phyloP scores from a whole-genome alignment of 2,113 vertebrate genomes.

The Hypanus sabinus region DNA sequence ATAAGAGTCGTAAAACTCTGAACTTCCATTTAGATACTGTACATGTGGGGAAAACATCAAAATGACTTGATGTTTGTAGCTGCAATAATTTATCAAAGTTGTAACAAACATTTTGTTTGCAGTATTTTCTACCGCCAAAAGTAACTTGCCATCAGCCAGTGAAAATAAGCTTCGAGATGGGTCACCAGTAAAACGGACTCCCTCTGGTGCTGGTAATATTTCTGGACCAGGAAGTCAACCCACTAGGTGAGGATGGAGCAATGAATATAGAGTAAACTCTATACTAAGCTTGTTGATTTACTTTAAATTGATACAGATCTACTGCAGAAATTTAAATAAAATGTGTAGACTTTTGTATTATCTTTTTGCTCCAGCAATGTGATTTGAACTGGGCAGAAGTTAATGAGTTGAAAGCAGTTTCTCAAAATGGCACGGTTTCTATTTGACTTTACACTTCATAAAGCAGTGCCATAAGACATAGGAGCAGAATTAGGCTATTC shows the following conservation, averaged over 20 bases:
- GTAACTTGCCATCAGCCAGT: not conserved
- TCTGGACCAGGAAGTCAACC: not conserved
- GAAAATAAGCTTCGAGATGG: constrained; percentile 29
- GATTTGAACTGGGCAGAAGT: not conserved
- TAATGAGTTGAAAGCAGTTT: not conserved
- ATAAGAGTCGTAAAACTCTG: not conserved
- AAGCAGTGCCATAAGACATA: not conserved
- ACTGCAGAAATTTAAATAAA: not conserved
- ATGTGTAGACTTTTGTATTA: not conserved
- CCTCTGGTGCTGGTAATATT: not conserved
- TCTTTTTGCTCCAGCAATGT: not conserved
- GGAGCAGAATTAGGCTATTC: no score
- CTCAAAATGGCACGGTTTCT: not conserved
- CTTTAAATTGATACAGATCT: not conserved
- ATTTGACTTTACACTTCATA: no score
- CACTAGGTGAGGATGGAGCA: constrained; percentile 5
- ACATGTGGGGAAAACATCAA: not conserved
- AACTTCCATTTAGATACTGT: not conserved
- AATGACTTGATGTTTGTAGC: not conserved
- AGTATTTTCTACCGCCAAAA: constrained; percentile 21
- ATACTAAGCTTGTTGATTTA: not conserved
- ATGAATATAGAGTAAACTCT: not conserved
- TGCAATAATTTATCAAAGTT: not conserved
- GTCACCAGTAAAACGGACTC: constrained; percentile 16
- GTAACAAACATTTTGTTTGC: not conserved